Base-by-base conservation (phyloP, 2,888 invertebrate species). In the Hydraecia micacea region DNA sequence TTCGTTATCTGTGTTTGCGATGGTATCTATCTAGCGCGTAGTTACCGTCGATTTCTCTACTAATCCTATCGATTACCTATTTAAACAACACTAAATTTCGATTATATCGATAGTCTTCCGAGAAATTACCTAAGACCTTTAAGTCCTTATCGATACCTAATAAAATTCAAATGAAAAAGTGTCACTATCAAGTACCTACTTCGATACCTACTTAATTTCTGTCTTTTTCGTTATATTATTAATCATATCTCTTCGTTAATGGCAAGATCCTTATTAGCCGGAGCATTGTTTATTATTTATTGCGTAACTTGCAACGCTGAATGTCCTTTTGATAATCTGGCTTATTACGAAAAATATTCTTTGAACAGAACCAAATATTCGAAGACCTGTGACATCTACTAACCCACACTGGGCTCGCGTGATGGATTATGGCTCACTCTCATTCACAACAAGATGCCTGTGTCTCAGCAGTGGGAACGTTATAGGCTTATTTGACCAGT, bases 101-200 rank as follows among this genome's bases (percentile, higher is more conserved):
- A 79, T 81, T 42, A 71, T 39, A 49, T 87, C 67, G 73, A 73
- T 70, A 68, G n/a, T 67, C 52, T 87, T 89, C 88, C 74, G 25
- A 78, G 88, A 89, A 88, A 66, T 81, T 4, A 70, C 69, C 18
- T 32, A 73, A 75, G 60, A 71, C 62, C 36, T 65, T 74, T 55
- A 86, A 71, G 21, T 55, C 39, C 60, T 87, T 84, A 85, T 84
- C 87, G 63, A 46, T 67, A 77, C 62, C 67, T 77, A 86, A 80
- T 66, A 72, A 60, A 79, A 76, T 88, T 81, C 77, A 76, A 88
- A 83, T 75, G 80, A 83, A 87, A 73, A 42, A 9, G 55, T 42
- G 42, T 55, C n/a, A 69, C 25, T 60, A 42, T 60, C 6, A 36
- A 9, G 7, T 77, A 66, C 36, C 3, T 67, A 67, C 32, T 8